Percentiles rank a stretch among this genome's conserved stretches.
These are phyloP conservation scores for Bombus affinis DNA, from an alignment of 1,140 invertebrate species.

Conservation along the genomic window DNA sequence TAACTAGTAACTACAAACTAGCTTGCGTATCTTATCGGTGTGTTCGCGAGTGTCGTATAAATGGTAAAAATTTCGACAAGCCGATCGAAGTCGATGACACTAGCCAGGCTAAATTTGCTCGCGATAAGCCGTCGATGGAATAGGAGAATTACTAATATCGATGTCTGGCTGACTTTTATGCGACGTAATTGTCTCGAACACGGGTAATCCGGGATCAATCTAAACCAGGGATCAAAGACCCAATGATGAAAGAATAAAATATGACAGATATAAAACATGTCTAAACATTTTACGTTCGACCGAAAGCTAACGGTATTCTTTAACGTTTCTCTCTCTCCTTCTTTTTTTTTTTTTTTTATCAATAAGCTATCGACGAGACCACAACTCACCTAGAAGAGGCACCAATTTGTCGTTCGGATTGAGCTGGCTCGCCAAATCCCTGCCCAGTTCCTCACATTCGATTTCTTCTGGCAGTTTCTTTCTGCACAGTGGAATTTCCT, in stretches of 20 bases:
- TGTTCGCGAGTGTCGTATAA: neutral
- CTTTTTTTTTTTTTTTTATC: too few relatives aligned
- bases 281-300: neutral
- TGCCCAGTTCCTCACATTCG: conserved; percentile 90
- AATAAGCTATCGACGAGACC: neutral
- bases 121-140: conserved; percentile 9
- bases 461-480: conserved; percentile 89
- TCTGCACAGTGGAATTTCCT: conserved; percentile 74
- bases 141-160: neutral
- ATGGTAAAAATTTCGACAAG: conserved; percentile 12
- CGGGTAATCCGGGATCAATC: neutral
- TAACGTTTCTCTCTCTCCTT: too few relatives aligned
- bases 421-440: conserved; percentile 88
- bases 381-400: conserved; percentile 86
- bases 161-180: neutral
- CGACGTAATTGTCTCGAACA: conserved; percentile 2
- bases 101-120: neutral
- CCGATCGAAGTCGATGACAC: conserved; percentile 23
- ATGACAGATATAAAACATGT: neutral
- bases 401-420: conserved; percentile 87
- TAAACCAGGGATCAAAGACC: neutral
- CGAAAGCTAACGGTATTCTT: neutral
- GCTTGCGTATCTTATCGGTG: neutral
- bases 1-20: neutral
- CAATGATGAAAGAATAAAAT: neutral